Evolutionary conservation across 2,888 invertebrate species (phyloP).

Genomic region (Bruchidius siliquastri): DNA sequence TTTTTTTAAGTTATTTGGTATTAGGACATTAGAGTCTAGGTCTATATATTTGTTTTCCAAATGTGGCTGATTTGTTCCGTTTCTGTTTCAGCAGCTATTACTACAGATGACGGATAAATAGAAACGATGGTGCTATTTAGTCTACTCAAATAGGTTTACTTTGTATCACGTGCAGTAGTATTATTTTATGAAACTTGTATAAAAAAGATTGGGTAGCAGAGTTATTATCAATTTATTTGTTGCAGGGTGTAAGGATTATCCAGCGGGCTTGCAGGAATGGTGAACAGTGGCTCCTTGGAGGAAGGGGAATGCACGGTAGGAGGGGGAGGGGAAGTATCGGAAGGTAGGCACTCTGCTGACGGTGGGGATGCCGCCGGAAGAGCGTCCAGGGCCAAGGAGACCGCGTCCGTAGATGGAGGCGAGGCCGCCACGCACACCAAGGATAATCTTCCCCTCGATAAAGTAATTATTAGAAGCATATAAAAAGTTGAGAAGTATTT

Average conservation of each 20-base stretch:
- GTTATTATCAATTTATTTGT: neutral
- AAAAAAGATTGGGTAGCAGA: too few species aligned
- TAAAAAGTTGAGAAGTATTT: too few species aligned
- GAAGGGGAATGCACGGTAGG: conserved; percentile 4
- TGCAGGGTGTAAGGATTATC: neutral
- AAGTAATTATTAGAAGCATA: neutral
- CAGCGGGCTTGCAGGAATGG: conserved; percentile 27
- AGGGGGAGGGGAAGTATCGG: neutral
- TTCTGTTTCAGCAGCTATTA: too few species aligned
- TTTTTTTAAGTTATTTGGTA: too few species aligned
- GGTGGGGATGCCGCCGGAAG: neutral
- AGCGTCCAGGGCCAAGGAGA: neutral
- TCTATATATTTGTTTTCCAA: too few species aligned
- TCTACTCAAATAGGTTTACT: too few species aligned
- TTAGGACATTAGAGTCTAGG: too few species aligned
- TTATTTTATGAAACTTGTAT: too few species aligned
- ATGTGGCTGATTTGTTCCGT: too few species aligned
- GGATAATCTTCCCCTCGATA: neutral
- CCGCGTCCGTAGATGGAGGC: neutral
- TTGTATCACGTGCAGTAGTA: too few species aligned
- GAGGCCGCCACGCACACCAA: neutral
- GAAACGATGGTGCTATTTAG: too few species aligned
- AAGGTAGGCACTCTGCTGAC: conserved; percentile 2
- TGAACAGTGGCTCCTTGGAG: conserved; percentile 40
- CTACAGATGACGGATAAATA: too few species aligned